Conservation (phyloP, 2,113 vertebrate species). For the Trichomycterus rosablanca region DNA sequence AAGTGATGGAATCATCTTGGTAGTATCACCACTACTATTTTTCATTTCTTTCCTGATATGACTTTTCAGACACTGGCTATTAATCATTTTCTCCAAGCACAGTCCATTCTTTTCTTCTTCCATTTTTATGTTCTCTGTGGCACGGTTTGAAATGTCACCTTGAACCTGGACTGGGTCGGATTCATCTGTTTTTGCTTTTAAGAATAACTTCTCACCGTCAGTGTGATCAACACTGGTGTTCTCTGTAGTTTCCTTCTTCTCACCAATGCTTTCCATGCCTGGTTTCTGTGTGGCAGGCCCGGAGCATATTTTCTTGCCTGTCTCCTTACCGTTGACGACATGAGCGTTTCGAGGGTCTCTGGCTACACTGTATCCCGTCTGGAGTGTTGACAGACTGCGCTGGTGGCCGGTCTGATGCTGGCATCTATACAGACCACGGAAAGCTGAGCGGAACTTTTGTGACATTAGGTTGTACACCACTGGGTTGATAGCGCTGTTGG, state of each 20-base stretch:
- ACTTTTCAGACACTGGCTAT: neutral
- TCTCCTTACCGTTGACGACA: slow-evolving; percentile 38
- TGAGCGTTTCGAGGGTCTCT: slow-evolving; percentile 38
- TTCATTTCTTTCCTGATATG: slow-evolving; percentile 19
- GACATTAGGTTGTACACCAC: slow-evolving; percentile 77
- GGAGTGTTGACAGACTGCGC: slow-evolving; percentile 45
- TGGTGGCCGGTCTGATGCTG: slow-evolving; percentile 41
- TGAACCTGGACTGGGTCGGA: neutral
- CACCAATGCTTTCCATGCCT: neutral
- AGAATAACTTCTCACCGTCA: neutral
- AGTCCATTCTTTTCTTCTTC: slow-evolving; percentile 14
- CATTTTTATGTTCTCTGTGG: neutral
- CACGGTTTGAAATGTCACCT: neutral
- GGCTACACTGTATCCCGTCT: slow-evolving; percentile 44
- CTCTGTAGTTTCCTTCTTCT: neutral
- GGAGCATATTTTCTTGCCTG: slow-evolving; percentile 7
- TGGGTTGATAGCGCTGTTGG: slow-evolving; percentile 77
- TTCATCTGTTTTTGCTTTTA: neutral
- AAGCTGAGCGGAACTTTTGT: slow-evolving; percentile 71
- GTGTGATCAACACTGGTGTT: neutral
- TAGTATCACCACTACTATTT: neutral
- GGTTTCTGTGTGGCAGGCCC: slow-evolving; percentile 1
- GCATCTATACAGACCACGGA: slow-evolving; percentile 66
- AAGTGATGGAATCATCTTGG: slow-evolving; percentile 4
- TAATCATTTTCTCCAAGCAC: slow-evolving; percentile 6